Percentiles rank a stretch among this genome's conserved stretches.
Evolutionary conservation across 2,888 invertebrate genomes (phyloP).

Genomic region (Lithodes maja): DNA sequence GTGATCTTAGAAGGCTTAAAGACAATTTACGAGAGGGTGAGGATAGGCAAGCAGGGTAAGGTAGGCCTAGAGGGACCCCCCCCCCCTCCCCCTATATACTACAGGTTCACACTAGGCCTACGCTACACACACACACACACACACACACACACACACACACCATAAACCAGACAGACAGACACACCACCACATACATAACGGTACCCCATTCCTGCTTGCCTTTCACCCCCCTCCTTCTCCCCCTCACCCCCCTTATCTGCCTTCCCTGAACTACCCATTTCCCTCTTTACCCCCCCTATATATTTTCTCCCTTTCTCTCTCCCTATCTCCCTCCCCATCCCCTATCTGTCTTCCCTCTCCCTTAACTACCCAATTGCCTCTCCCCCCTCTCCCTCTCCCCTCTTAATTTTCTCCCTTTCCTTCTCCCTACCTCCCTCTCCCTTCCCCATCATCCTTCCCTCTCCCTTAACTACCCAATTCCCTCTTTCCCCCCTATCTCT

Average conservation of each 20-base stretch:
- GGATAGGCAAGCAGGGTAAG: no score
- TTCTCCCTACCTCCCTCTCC: not conserved
- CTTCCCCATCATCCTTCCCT: not conserved
- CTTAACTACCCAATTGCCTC: not conserved
- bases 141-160: no score
- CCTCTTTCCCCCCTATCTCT: not conserved
- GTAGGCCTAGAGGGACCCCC: no score
- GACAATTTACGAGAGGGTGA: no score
- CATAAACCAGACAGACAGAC: no score
- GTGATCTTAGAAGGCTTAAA: no score
- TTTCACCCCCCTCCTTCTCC: not conserved
- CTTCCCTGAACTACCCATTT: not conserved
- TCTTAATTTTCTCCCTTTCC: not conserved
- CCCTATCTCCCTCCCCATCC: not conserved
- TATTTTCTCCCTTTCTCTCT: not conserved
- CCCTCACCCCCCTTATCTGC: not conserved
- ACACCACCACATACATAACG: not conserved
- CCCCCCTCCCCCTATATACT: no score
- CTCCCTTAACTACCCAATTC: not conserved
- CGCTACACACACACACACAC: no score
- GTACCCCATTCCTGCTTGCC: not conserved
- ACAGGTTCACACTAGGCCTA: no score
- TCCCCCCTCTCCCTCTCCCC: constrained; percentile 11
- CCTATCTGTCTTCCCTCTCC: not conserved
- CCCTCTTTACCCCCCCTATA: not conserved